phyloP scores from a whole-genome alignment of 2,113 vertebrate species.

The Lates calcarifer region DNA sequence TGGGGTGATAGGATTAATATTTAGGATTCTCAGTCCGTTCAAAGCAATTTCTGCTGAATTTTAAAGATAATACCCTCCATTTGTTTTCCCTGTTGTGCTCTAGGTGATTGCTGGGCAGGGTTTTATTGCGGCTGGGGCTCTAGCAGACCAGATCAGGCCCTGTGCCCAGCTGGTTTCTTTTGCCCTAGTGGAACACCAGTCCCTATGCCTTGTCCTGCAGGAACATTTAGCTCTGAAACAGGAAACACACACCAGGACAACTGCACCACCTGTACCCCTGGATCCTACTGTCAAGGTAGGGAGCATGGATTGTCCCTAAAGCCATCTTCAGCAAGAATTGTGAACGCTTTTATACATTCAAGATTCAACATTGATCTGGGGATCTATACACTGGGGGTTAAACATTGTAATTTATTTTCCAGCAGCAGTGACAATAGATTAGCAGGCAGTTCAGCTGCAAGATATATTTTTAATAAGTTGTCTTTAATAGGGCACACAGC shows the following conservation, averaged over 20 bases:
- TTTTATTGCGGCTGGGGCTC: constrained; percentile 85
- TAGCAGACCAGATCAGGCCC: constrained; percentile 74
- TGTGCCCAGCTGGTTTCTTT: constrained; percentile 86
- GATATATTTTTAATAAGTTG: constrained; percentile 10
- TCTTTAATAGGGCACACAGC: neutral
- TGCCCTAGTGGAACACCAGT: constrained; percentile 83
- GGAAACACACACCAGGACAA: constrained; percentile 79
- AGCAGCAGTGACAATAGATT: neutral
- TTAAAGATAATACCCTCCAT: neutral
- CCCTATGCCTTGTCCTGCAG: constrained; percentile 82
- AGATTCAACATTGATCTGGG: neutral
- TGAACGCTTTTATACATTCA: neutral
- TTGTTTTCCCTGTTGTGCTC: neutral
- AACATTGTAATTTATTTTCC: neutral
- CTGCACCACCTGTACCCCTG: constrained; percentile 84
- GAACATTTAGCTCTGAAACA: constrained; percentile 80
- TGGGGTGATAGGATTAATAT: neutral
- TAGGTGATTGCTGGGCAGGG: constrained; percentile 84
- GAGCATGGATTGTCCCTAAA: neutral
- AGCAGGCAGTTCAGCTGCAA: neutral
- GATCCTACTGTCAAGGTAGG: constrained; percentile 84
- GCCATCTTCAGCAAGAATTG: neutral
- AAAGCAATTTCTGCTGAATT: neutral
- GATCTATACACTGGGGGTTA: neutral
- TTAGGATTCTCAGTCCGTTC: neutral